Conservation (phyloP, 2,113 vertebrate species). For the Hemiscyllium ocellatum region DNA sequence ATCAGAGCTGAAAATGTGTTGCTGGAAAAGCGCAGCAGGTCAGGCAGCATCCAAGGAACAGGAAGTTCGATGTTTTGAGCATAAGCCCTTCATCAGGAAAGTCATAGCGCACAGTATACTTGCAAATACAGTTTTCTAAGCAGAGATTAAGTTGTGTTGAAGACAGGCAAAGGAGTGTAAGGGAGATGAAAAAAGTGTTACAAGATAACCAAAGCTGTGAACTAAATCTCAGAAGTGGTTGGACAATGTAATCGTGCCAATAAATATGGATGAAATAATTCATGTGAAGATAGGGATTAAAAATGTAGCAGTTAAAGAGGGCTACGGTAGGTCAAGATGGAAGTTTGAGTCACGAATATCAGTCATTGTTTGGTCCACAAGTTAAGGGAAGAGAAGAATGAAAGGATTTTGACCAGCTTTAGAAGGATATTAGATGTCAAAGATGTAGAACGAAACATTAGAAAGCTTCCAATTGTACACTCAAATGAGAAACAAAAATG, state of each 20-base stretch:
- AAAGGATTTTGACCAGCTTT: background rate
- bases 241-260: background rate
- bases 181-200: background rate
- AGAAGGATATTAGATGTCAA: background rate
- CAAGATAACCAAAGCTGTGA: background rate
- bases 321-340: background rate
- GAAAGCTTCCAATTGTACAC: background rate
- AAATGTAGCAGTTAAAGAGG: background rate
- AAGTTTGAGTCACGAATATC: background rate
- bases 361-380: background rate
- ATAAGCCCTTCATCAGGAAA: too few species aligned
- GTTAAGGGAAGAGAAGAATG: background rate
- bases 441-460: background rate
- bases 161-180: background rate
- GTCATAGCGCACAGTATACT: too few species aligned
- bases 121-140: too few species aligned
- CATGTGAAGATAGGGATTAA: background rate
- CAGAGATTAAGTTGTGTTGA: background rate
- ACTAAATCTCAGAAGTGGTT: background rate
- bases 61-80: too few species aligned
- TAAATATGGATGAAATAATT: background rate
- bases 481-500: too few species aligned
- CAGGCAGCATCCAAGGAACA: too few species aligned
- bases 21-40: too few species aligned
- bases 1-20: too few species aligned